phyloP scores from a whole-genome alignment of 2,113 vertebrate species.

The Cyprinodon variegatus region DNA sequence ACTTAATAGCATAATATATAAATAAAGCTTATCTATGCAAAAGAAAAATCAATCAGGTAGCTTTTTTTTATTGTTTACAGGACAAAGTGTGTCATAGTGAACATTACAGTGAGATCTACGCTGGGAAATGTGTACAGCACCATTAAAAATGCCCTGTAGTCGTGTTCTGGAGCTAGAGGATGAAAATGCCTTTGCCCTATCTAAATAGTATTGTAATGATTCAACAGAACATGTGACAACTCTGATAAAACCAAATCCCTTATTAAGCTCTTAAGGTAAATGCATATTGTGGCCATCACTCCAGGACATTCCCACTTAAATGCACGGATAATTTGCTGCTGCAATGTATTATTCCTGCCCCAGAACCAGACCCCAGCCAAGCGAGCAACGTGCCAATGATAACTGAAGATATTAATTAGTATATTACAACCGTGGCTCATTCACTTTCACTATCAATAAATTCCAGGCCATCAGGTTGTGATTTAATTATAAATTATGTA shows the following conservation, averaged over 20 bases:
- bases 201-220: conserved; percentile 72
- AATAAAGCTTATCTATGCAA: neutral
- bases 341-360: conserved; percentile 79
- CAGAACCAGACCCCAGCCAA: conserved; percentile 82
- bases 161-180: conserved; percentile 26
- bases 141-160: conserved; percentile 57
- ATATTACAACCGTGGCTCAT: conserved; percentile 81
- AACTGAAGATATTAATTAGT: conserved; percentile 87
- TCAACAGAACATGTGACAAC: conserved; percentile 75
- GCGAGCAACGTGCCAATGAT: conserved; percentile 84
- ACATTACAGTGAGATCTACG: conserved; percentile 22
- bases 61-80: conserved; percentile 9
- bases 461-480: conserved; percentile 86
- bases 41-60: neutral
- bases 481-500: conserved; percentile 94
- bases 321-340: conserved; percentile 85
- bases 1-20: neutral
- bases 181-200: conserved; percentile 65
- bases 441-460: conserved; percentile 90
- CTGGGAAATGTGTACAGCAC: conserved; percentile 33
- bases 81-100: conserved; percentile 1
- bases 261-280: conserved; percentile 83
- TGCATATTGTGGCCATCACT: conserved; percentile 88
- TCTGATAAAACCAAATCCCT: conserved; percentile 71
- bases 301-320: conserved; percentile 79